These are phyloP conservation scores for Portevinia maculata DNA, from an alignment of 2,888 invertebrate genomes.

Conservation along the genomic window DNA sequence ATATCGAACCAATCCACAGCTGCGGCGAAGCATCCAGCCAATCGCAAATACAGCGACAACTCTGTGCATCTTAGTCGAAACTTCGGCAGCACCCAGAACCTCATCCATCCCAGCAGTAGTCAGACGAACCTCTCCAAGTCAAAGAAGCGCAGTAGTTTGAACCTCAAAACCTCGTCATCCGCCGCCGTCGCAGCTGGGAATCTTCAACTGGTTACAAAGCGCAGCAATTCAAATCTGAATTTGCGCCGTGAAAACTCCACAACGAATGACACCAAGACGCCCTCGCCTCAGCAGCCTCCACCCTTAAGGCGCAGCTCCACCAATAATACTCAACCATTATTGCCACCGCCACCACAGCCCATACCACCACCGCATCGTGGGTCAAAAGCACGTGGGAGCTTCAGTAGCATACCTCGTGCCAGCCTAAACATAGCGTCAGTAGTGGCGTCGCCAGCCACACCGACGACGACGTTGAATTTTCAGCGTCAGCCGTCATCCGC, in stretches of 20 bases:
- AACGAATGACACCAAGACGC: slow-evolving; percentile 73
- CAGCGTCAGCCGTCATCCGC: slow-evolving; percentile 68
- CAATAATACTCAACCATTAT: slow-evolving; percentile 75
- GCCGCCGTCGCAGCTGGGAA: slow-evolving; percentile 36
- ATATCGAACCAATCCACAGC: slow-evolving; percentile 76
- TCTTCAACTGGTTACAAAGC: slow-evolving; percentile 76
- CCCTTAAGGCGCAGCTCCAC: slow-evolving; percentile 74
- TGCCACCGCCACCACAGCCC: slow-evolving; percentile 76
- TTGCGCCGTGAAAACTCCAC: slow-evolving; percentile 79
- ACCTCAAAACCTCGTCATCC: slow-evolving; percentile 79
- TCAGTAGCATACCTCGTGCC: slow-evolving; percentile 82
- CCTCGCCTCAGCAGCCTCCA: slow-evolving; percentile 61
- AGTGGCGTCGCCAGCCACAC: background rate
- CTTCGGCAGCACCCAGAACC: slow-evolving; percentile 82
- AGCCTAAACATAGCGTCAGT: slow-evolving; percentile 77
- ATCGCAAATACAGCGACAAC: slow-evolving; percentile 79
- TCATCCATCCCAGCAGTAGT: slow-evolving; percentile 79
- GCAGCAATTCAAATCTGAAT: slow-evolving; percentile 81
- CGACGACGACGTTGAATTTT: slow-evolving; percentile 61
- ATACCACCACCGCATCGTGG: slow-evolving; percentile 76
- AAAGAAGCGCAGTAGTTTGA: slow-evolving; percentile 82
- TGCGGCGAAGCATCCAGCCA: slow-evolving; percentile 76
- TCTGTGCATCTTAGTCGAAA: slow-evolving; percentile 80
- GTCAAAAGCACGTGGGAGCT: slow-evolving; percentile 78
- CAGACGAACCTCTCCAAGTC: slow-evolving; percentile 81